These are phyloP conservation scores for Orchesellides sinensis DNA, from an alignment of 2,888 invertebrate species.

Conservation along the genomic window DNA sequence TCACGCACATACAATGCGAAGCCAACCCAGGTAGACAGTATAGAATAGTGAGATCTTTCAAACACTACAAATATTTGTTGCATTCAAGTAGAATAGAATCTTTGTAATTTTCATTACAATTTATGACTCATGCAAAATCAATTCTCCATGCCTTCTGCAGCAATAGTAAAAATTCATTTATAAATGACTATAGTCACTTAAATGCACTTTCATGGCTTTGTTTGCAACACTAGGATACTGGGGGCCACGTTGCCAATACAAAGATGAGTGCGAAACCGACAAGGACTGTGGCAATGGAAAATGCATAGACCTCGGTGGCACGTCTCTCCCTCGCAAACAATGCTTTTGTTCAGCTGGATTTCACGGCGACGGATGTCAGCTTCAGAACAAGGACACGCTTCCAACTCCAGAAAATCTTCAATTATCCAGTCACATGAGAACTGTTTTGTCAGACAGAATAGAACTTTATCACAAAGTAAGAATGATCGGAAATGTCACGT, in stretches of 20 bases:
- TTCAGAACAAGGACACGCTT: slow-evolving; percentile 44
- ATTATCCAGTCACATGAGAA: slow-evolving; percentile 56
- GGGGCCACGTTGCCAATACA: slow-evolving; percentile 71
- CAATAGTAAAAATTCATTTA: background rate
- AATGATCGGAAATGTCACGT: background rate
- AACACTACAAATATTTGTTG: too few relatives aligned
- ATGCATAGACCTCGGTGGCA: slow-evolving; percentile 73
- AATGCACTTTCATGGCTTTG: slow-evolving; percentile 9
- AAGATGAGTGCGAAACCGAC: slow-evolving; percentile 70
- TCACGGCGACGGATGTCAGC: slow-evolving; percentile 69
- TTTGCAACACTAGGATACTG: slow-evolving; percentile 67
- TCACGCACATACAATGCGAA: background rate
- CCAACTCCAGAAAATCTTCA: slow-evolving; percentile 56
- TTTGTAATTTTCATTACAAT: background rate
- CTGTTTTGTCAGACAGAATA: slow-evolving; percentile 63
- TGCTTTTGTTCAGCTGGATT: slow-evolving; percentile 70
- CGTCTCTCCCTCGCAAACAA: slow-evolving; percentile 69
- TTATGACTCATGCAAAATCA: background rate
- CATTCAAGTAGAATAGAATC: too few relatives aligned
- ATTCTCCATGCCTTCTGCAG: slow-evolving; percentile 3
- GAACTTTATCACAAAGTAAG: slow-evolving; percentile 67
- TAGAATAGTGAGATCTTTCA: too few relatives aligned
- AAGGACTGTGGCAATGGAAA: slow-evolving; percentile 76
- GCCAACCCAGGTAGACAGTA: too few relatives aligned
- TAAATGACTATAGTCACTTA: background rate